Conservation (phyloP, 2,113 vertebrate species). For the Falcunculus frontatus region DNA sequence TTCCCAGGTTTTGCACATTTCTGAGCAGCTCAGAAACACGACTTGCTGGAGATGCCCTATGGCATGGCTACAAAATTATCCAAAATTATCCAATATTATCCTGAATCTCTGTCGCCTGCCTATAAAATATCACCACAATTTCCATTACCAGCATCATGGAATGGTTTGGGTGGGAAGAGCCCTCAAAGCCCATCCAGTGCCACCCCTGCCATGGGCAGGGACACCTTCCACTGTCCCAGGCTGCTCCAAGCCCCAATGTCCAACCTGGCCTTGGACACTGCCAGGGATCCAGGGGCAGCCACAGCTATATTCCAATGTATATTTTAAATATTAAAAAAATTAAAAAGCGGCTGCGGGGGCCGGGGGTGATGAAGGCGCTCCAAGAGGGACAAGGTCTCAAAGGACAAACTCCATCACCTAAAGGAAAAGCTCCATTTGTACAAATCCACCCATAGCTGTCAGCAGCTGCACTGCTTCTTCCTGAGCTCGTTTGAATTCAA, state of each 20-base stretch:
- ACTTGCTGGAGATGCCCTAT: neutral
- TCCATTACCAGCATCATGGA: neutral
- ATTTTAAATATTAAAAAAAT: neutral
- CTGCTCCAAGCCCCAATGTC: neutral
- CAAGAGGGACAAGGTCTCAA: neutral
- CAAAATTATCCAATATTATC: neutral
- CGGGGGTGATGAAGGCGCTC: neutral
- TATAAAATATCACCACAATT: neutral
- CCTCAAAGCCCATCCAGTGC: fast-evolving
- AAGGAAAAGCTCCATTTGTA: neutral
- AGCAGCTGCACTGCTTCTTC: neutral
- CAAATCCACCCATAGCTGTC: neutral
- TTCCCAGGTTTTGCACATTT: neutral
- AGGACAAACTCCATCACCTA: neutral
- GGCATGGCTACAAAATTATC: neutral
- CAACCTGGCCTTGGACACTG: fast-evolving
- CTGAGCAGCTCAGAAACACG: neutral
- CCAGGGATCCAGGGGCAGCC: neutral
- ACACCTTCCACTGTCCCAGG: neutral
- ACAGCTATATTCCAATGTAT: neutral
- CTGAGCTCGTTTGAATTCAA: neutral
- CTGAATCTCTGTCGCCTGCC: neutral
- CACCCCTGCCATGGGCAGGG: neutral
- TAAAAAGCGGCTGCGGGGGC: fast-evolving
- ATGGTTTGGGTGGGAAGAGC: neutral